Evolutionary conservation across 1,140 invertebrate species (phyloP), one percentile per base, ranked within the genome.

Genomic region (Listronotus bonariensis): DNA sequence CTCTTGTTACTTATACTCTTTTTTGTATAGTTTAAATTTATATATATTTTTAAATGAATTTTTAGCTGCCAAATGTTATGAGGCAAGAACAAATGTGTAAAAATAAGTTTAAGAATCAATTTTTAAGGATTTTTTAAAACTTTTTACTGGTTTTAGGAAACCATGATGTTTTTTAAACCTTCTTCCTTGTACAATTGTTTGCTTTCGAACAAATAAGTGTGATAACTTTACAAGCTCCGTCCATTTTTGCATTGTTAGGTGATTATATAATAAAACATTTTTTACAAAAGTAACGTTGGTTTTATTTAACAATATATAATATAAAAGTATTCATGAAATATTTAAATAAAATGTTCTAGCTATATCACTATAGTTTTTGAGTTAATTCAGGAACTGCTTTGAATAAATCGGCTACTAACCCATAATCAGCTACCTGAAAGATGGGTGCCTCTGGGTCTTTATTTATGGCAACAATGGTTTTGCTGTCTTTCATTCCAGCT

Each of bases 371-470:
- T 75, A 92, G 79, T 82, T 93, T 93, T 68, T 82, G 82, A 5
- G 88, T 92, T 3, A 93, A 80, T 79, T 92, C 91, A 14, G 91
- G 91, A 14, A 93, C 91, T 42, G 88, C 93, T 80, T 99, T 98
- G 80, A 99, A 99, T 40, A 99, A 82, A 84, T 99, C 97, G 14
- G 93, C 95, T 0, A 98, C 96, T 6, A 99, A 79, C n/a, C 97
- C 97, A 76, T 92, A 90, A 82, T 99, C 97, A n/a, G 97, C 91
- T 20, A 99, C 96, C 84, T 99, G 93, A 83, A 99, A 99, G 70
- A 99, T 99, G 4, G 97, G 97, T 12, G 97, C 97, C 72, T 99
- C 97, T 12, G 96, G 92, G 77, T 99, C 97, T 79, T 99, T 99
- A 79, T 99, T 99, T 70, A 99, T 99, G 17, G 97, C 97, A 4